A percentile compares a stretch with the other conserved stretches of the same genome.
Conservation (phyloP, 30 jellyfish, hydroid and myxozoan genomes). For the Nemopilema nomurai region DNA sequence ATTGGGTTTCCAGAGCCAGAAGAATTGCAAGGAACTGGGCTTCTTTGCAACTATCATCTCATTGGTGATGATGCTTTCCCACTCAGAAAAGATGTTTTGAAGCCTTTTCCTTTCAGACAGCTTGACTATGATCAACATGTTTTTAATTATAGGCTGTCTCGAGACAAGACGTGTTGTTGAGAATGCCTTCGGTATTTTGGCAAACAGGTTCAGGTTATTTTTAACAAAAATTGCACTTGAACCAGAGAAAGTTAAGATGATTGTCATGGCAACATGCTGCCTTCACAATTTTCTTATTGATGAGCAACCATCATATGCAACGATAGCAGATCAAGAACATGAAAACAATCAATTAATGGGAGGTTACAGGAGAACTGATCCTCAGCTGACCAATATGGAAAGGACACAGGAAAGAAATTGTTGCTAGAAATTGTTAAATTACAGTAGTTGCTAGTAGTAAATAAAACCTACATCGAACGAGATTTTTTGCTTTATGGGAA, state of each 20-base stretch:
- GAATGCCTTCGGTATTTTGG: slow-evolving; percentile 47
- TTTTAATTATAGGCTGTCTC: slow-evolving; percentile 15
- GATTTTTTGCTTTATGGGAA: neutral
- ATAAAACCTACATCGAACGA: neutral
- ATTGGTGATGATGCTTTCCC: slow-evolving; percentile 44
- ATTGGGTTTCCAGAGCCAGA: slow-evolving; percentile 15
- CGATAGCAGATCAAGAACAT: slow-evolving; percentile 22
- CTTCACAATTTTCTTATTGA: slow-evolving; percentile 19
- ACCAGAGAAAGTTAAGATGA: slow-evolving; percentile 17
- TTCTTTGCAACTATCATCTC: slow-evolving; percentile 16
- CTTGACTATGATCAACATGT: slow-evolving; percentile 4
- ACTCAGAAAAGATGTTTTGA: slow-evolving; percentile 8
- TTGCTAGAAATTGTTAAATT: too few species aligned
- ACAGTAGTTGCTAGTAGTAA: neutral
- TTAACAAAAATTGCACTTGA: slow-evolving; percentile 8
- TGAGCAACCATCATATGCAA: slow-evolving; percentile 13
- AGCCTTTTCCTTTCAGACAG: slow-evolving; percentile 36
- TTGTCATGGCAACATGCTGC: slow-evolving; percentile 41
- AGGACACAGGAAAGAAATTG: neutral
- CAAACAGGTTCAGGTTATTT: slow-evolving; percentile 37
- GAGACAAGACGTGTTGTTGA: slow-evolving; percentile 51
- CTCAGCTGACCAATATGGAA: slow-evolving; percentile 3
- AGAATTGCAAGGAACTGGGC: slow-evolving; percentile 9
- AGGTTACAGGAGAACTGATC: neutral
- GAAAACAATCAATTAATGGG: neutral